Percentiles rank a stretch among this genome's conserved stretches.
Evolutionary conservation across 2,888 invertebrate genomes (phyloP).

Genomic region (Melipona bicolor): DNA sequence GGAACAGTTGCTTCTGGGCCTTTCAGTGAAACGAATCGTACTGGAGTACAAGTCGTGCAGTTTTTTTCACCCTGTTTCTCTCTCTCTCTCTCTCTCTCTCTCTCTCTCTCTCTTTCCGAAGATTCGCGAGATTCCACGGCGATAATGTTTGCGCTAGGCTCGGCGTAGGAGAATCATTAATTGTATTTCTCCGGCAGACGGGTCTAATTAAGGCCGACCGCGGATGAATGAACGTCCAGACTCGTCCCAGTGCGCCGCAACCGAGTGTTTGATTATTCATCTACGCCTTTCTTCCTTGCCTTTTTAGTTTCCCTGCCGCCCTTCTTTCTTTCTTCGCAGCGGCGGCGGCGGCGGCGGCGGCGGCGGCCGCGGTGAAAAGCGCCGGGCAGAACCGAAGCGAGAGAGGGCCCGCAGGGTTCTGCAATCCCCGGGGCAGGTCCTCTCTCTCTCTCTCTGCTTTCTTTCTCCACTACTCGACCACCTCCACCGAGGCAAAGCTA

Average conservation of each 20-base stretch:
- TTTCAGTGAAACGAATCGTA: too few species aligned
- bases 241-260: constrained; percentile 24
- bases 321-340: constrained; percentile 43
- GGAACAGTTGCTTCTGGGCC: too few species aligned
- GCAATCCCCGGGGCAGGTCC: constrained; percentile 63
- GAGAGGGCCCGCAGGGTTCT: constrained; percentile 53
- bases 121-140: constrained; percentile 20
- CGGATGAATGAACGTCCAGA: constrained; percentile 53
- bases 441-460: constrained; percentile 46
- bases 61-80: too few species aligned
- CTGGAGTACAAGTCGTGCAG: too few species aligned
- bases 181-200: constrained; percentile 57
- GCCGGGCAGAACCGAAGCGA: constrained; percentile 45
- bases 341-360: constrained; percentile 27
- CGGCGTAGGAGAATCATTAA: constrained; percentile 59
- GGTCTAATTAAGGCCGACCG: constrained; percentile 61
- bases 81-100: too few species aligned
- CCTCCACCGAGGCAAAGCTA: constrained; percentile 62
- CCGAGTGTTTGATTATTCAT: constrained; percentile 70
- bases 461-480: constrained; percentile 54
- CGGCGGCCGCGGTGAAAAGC: constrained; percentile 60
- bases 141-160: constrained; percentile 22
- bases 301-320: constrained; percentile 28
- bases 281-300: constrained; percentile 57
- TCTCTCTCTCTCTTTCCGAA: background rate